Evolutionary conservation across 2,113 vertebrate species (phyloP).

Genomic region (Genyomyrus donnyi): DNA sequence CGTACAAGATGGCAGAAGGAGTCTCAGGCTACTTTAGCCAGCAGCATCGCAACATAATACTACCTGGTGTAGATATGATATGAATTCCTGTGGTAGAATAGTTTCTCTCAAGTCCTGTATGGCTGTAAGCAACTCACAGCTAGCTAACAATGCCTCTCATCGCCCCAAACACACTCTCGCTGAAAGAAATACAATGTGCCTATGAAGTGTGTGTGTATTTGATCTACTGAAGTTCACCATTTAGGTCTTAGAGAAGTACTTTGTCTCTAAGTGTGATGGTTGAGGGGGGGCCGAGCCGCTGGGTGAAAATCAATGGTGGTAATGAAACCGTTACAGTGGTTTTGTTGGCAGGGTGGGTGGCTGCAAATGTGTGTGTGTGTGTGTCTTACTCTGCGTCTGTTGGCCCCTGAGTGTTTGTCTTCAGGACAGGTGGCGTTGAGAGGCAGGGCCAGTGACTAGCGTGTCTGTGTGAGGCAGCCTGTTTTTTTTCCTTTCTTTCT

Average conservation of each 20-base stretch:
- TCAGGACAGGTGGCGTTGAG: background rate
- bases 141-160: background rate
- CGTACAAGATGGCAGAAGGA: background rate
- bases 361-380: background rate
- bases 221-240: background rate
- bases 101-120: conserved; percentile 2
- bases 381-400: background rate
- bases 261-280: background rate
- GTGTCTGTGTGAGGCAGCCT: background rate
- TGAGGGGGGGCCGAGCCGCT: background rate
- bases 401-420: background rate
- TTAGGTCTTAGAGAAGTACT: background rate
- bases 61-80: background rate
- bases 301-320: background rate
- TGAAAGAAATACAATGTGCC: background rate
- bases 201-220: background rate
- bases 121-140: background rate
- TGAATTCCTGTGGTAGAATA: conserved; percentile 10
- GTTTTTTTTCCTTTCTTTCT: background rate
- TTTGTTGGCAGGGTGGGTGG: background rate
- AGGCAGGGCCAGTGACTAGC: background rate
- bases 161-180: background rate
- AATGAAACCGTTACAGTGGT: background rate
- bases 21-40: background rate
- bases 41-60: background rate